Evolutionary conservation across 2,888 invertebrate species (phyloP).

Genomic region (Mythimna ferrago): DNA sequence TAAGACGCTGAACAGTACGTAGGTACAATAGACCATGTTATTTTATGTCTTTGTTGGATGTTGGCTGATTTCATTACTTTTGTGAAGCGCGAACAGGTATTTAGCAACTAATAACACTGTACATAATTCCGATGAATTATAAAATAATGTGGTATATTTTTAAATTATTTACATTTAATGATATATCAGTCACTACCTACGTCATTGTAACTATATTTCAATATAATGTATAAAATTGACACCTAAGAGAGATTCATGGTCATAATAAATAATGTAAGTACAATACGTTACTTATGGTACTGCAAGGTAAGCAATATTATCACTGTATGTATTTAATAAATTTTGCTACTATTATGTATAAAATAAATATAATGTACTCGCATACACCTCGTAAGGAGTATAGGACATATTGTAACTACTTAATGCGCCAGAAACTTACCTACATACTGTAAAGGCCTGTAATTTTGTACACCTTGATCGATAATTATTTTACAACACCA

Average conservation of each 20-base stretch:
- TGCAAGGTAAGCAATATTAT: slow-evolving; percentile 84
- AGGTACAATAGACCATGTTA: slow-evolving; percentile 46
- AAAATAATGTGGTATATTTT: slow-evolving; percentile 66
- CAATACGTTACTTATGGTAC: slow-evolving; percentile 80
- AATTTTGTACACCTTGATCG: slow-evolving; percentile 89
- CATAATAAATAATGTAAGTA: slow-evolving; percentile 69
- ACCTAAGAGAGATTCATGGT: slow-evolving; percentile 59
- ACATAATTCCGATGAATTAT: slow-evolving; percentile 68
- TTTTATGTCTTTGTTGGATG: slow-evolving; percentile 37
- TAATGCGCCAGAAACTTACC: slow-evolving; percentile 81
- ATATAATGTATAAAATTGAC: slow-evolving; percentile 79
- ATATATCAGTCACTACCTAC: slow-evolving; percentile 65
- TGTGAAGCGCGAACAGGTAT: slow-evolving; percentile 50
- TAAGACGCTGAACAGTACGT: slow-evolving; percentile 48
- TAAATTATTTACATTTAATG: slow-evolving; percentile 61
- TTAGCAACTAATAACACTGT: slow-evolving; percentile 62
- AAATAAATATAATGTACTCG: slow-evolving; percentile 78
- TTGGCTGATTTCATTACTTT: slow-evolving; percentile 25
- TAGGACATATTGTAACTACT: slow-evolving; percentile 72
- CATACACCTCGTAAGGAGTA: slow-evolving; percentile 75
- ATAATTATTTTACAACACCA: slow-evolving; percentile 87
- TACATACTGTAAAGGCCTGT: slow-evolving; percentile 86
- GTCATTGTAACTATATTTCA: slow-evolving; percentile 68
- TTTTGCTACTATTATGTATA: slow-evolving; percentile 75
- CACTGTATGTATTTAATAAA: slow-evolving; percentile 75